Conservation (phyloP, 2,888 invertebrate genomes). For the Hyles lineata region DNA sequence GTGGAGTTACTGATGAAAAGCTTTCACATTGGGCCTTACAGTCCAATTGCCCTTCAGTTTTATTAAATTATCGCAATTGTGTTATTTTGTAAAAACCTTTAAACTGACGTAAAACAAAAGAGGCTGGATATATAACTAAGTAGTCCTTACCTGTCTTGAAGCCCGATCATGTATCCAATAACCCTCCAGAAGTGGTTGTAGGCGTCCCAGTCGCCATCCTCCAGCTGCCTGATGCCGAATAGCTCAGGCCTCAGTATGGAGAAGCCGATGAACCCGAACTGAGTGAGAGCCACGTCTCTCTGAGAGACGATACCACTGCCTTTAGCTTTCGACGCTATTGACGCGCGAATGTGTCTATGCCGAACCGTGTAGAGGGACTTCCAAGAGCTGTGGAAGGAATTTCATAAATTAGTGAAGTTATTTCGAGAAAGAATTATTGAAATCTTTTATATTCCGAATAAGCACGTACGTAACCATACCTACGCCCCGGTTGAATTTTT, state of each 20-base stretch:
- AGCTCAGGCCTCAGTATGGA: slow-evolving; percentile 86
- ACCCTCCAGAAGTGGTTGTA: slow-evolving; percentile 94
- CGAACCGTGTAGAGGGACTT: slow-evolving; percentile 88
- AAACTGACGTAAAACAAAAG: no score
- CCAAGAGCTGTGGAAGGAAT: slow-evolving; percentile 83
- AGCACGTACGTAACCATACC: no score
- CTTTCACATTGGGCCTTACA: no score
- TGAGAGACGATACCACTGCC: slow-evolving; percentile 88
- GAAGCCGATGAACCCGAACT: slow-evolving; percentile 94
- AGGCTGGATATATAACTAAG: no score
- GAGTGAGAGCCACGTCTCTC: slow-evolving; percentile 93
- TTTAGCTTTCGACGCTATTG: slow-evolving; percentile 72
- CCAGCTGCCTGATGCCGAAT: slow-evolving; percentile 87
- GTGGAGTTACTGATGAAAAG: no score
- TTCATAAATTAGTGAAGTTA: not conserved
- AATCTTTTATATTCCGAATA: no score
- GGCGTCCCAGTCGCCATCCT: slow-evolving; percentile 88
- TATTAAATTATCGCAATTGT: no score
- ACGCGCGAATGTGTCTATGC: slow-evolving; percentile 87
- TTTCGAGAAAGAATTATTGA: no score
- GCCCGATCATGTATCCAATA: slow-evolving; percentile 91
- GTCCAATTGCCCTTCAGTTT: no score
- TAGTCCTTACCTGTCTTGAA: slow-evolving; percentile 88
- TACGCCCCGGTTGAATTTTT: no score
- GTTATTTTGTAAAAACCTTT: no score